phyloP scores from a whole-genome alignment of 2,888 invertebrate genomes.

The Andrena fulva region DNA sequence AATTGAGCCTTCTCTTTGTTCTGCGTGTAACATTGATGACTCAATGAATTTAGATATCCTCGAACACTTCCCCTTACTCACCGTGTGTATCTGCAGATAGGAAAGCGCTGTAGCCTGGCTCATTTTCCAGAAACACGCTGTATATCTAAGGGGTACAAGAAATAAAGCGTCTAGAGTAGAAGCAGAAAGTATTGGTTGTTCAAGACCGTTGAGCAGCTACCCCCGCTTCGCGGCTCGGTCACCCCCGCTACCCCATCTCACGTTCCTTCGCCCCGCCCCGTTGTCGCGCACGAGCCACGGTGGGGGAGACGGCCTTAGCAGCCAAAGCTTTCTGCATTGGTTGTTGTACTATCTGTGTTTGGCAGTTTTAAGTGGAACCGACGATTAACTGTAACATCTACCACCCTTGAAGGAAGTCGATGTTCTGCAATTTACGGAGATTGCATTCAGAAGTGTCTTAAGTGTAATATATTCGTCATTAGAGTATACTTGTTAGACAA shows the following conservation, averaged over 20 bases:
- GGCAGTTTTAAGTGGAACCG: neutral
- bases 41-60: too few relatives aligned
- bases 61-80: neutral
- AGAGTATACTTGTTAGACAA: constrained; percentile 25
- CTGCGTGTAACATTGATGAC: too few relatives aligned
- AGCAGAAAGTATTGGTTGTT: neutral
- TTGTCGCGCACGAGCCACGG: neutral
- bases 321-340: neutral
- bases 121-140: neutral
- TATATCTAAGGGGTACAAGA: constrained; percentile 15
- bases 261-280: neutral
- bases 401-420: neutral
- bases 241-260: neutral
- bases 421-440: constrained; percentile 7
- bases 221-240: neutral
- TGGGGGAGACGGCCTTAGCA: neutral
- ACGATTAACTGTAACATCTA: neutral
- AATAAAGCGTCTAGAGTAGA: constrained; percentile 4
- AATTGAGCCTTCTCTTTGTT: too few relatives aligned
- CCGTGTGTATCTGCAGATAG: neutral
- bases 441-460: constrained; percentile 32
- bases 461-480: constrained; percentile 25
- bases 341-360: neutral
- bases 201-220: neutral
- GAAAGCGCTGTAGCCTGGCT: neutral